A percentile compares a stretch with the other conserved stretches of the same genome.
These are phyloP conservation scores for Dasyurus viverrinus DNA, from an alignment of 2,113 vertebrate genomes.

Conservation along the genomic window DNA sequence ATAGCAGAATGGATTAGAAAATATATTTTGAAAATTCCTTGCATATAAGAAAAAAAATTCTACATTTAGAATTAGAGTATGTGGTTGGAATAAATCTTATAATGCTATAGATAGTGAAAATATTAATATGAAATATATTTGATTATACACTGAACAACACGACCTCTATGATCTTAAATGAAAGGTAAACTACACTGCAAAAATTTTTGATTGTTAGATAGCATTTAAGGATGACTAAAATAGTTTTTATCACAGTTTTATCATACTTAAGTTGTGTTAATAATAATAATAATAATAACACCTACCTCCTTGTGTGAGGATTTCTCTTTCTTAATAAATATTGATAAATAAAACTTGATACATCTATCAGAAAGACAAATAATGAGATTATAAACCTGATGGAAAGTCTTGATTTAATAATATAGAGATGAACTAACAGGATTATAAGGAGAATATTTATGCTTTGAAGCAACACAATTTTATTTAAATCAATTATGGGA, in stretches of 20 bases:
- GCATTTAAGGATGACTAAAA: neutral
- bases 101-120: neutral
- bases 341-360: neutral
- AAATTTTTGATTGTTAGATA: neutral
- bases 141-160: neutral
- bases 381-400: neutral
- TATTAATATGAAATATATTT: neutral
- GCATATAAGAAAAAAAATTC: neutral
- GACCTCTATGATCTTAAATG: neutral
- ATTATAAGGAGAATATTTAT: neutral
- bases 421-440: neutral
- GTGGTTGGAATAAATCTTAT: neutral
- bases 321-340: neutral
- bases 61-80: neutral
- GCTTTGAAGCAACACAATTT: neutral
- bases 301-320: no score
- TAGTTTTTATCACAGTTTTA: no score
- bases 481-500: neutral
- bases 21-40: neutral
- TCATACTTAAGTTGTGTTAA: no score
- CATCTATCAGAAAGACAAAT: neutral
- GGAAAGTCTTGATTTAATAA: neutral
- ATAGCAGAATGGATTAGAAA: neutral
- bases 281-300: no score
- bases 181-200: neutral